phyloP scores from a whole-genome alignment of 2,888 invertebrate genomes.

The Aphrophora alni region DNA sequence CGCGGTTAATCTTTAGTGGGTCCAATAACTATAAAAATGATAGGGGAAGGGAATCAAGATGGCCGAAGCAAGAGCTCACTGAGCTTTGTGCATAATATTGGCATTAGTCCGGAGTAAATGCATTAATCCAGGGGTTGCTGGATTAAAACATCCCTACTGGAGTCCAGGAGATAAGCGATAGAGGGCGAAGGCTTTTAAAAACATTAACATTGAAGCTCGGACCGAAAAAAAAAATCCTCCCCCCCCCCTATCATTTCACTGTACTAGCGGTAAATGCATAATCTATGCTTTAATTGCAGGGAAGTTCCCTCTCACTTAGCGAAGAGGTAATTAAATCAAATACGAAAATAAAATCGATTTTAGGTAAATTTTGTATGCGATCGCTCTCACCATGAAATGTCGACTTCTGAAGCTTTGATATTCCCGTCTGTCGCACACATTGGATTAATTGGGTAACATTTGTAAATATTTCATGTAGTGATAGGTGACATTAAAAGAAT shows the following conservation, averaged over 20 bases:
- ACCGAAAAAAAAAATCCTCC: too few species aligned
- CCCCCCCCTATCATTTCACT: too few species aligned
- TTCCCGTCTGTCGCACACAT: too few species aligned
- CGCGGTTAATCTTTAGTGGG: neutral
- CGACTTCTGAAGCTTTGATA: too few species aligned
- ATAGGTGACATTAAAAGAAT: too few species aligned
- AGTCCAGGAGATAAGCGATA: constrained; percentile 34
- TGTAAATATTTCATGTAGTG: too few species aligned
- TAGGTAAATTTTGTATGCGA: neutral
- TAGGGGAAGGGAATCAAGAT: neutral
- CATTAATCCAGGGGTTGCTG: constrained; percentile 30
- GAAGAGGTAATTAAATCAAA: neutral
- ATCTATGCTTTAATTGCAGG: neutral
- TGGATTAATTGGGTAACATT: too few species aligned
- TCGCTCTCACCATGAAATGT: too few species aligned
- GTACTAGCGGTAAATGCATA: neutral
- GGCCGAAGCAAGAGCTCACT: neutral
- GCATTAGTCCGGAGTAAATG: constrained; percentile 18
- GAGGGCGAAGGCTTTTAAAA: constrained; percentile 35
- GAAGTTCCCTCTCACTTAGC: neutral
- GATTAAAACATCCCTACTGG: constrained; percentile 35
- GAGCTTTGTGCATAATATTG: neutral
- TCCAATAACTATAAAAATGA: neutral
- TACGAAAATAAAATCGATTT: neutral
- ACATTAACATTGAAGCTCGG: constrained; percentile 34